Conservation (phyloP, 1,140 invertebrate genomes). For the Plectrocnemia conspersa region DNA sequence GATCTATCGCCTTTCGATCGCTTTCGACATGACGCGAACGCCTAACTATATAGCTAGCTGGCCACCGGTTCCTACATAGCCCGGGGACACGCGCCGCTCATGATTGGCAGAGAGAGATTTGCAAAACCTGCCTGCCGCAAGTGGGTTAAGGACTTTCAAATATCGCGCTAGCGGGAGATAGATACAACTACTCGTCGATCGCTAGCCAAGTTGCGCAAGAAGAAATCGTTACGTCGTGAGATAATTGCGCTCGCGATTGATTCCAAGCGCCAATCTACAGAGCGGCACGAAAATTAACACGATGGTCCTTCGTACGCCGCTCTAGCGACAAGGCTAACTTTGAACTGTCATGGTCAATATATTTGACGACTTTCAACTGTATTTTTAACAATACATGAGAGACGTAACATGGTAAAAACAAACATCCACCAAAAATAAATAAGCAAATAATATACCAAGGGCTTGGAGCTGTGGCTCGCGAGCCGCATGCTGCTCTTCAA, state of each 20-base stretch:
- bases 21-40: constrained; percentile 4
- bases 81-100: constrained; percentile 22
- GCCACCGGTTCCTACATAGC: constrained; percentile 1
- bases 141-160: constrained; percentile 35
- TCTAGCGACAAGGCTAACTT: too few relatives aligned
- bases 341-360: too few relatives aligned
- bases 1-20: neutral
- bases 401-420: too few relatives aligned
- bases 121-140: constrained; percentile 20
- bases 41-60: neutral
- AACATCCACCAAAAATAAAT: too few relatives aligned
- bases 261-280: too few relatives aligned
- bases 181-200: constrained; percentile 1
- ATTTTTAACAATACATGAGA: too few relatives aligned
- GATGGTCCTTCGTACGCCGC: too few relatives aligned
- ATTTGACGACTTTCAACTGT: too few relatives aligned
- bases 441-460: too few relatives aligned
- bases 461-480: too few relatives aligned
- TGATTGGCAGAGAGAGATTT: constrained; percentile 28
- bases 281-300: too few relatives aligned
- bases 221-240: constrained; percentile 19
- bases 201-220: constrained; percentile 30
- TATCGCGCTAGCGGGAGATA: constrained; percentile 4
- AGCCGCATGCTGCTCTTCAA: too few relatives aligned
- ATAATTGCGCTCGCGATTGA: constrained; percentile 13